Conservation (phyloP, 2,888 invertebrate species). For the Stictocephala bisonia region DNA sequence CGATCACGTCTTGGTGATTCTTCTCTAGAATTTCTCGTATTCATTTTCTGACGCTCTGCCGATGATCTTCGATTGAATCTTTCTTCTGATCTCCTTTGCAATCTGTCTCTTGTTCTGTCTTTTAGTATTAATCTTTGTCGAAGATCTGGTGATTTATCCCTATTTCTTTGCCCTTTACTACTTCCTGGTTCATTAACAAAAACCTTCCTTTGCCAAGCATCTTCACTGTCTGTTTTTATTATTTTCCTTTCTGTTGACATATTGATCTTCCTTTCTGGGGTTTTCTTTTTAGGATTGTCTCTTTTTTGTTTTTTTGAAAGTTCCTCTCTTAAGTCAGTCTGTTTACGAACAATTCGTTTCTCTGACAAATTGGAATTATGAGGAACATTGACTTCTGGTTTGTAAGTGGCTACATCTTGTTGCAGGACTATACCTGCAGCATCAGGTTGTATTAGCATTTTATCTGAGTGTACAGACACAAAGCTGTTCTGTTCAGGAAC, state of each 20-base stretch:
- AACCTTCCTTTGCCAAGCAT: conserved; percentile 11
- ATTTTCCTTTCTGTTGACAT: neutral
- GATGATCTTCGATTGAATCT: neutral
- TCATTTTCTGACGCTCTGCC: neutral
- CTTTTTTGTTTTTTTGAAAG: neutral
- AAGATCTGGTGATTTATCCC: neutral
- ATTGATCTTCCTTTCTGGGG: neutral
- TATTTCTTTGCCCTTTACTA: neutral
- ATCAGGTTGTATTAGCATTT: too few relatives aligned
- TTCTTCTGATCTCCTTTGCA: neutral
- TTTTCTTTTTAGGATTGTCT: neutral
- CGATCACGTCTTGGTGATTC: neutral
- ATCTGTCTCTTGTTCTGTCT: neutral
- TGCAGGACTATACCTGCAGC: too few relatives aligned
- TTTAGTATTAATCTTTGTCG: neutral
- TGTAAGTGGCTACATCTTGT: too few relatives aligned
- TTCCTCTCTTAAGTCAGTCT: neutral
- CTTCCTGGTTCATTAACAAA: neutral
- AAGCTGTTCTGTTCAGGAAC: too few relatives aligned
- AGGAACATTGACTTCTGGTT: too few relatives aligned
- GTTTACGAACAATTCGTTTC: neutral
- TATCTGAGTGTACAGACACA: too few relatives aligned
- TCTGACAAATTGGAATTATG: too few relatives aligned
- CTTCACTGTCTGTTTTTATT: neutral
- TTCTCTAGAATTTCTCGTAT: neutral